Percentiles rank a stretch among this genome's conserved stretches.
These are phyloP conservation scores for Calephelis virginiensis DNA, from an alignment of 1,140 invertebrate genomes.

Conservation along the genomic window DNA sequence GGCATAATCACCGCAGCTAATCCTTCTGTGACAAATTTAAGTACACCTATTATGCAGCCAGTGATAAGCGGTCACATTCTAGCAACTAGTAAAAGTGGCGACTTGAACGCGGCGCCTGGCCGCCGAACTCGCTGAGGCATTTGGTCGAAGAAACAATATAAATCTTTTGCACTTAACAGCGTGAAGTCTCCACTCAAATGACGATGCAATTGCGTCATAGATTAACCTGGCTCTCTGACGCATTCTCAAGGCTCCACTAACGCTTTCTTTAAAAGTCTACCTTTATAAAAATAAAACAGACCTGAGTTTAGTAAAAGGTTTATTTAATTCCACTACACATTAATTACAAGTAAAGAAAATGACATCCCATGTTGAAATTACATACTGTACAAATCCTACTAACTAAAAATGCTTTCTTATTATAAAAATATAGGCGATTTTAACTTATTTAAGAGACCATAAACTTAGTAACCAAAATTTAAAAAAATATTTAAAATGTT, in stretches of 20 bases:
- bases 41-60: too few species aligned
- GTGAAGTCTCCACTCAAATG: too few species aligned
- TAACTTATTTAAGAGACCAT: constrained; percentile 37
- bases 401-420: constrained; percentile 52
- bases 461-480: constrained; percentile 16
- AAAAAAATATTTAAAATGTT: constrained; percentile 4
- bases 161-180: too few species aligned
- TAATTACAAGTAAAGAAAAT: constrained; percentile 49
- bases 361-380: constrained; percentile 41
- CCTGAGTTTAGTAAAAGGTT: constrained; percentile 39
- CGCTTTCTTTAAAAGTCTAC: background rate
- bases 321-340: constrained; percentile 48
- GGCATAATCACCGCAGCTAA: too few species aligned
- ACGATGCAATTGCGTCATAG: too few species aligned
- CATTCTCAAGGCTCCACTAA: background rate
- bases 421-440: constrained; percentile 43
- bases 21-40: too few species aligned
- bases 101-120: too few species aligned
- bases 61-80: too few species aligned
- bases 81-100: too few species aligned
- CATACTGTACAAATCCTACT: constrained; percentile 44
- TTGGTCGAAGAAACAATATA: too few species aligned
- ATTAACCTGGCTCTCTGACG: too few species aligned
- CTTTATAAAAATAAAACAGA: constrained; percentile 26
- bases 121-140: too few species aligned